phyloP scores from a whole-genome alignment of 1,140 invertebrate genomes.

The Drosophila kikkawai region DNA sequence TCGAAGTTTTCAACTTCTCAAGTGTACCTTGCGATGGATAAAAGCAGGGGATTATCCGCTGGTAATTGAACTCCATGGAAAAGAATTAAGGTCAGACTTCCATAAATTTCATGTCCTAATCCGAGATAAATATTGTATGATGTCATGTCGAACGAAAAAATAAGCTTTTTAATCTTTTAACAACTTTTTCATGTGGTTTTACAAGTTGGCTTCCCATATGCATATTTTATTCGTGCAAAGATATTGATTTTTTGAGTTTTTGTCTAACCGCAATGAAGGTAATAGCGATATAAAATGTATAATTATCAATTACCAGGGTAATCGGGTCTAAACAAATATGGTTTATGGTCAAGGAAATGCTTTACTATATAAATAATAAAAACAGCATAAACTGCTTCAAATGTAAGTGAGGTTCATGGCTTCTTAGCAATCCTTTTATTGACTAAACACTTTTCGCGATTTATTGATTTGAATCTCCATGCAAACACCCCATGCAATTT shows the following conservation, averaged over 20 bases:
- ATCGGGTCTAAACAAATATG: background rate
- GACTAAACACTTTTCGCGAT: constrained; percentile 64
- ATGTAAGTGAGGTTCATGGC: background rate
- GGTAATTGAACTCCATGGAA: background rate
- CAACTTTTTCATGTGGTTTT: constrained; percentile 8
- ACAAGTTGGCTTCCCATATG: constrained; percentile 1
- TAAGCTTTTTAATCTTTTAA: constrained; percentile 8
- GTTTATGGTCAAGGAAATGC: background rate
- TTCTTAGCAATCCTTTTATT: constrained; percentile 44
- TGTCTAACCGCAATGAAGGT: background rate
- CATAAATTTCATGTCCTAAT: constrained; percentile 9
- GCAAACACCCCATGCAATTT: constrained; percentile 26
- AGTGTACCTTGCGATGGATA: no score
- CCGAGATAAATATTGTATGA: background rate
- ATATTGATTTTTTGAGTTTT: constrained; percentile 8
- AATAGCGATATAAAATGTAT: background rate
- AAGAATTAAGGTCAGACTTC: background rate
- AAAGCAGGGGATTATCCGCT: constrained; percentile 17
- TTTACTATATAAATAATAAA: background rate
- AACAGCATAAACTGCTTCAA: background rate
- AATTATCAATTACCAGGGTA: background rate
- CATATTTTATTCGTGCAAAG: background rate
- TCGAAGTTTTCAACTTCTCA: constrained; percentile 18
- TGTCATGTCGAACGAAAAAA: constrained; percentile 2
- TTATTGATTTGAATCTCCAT: constrained; percentile 64